These are phyloP conservation scores for Toxostoma redivivum DNA, from an alignment of 2,113 vertebrate genomes.

Conservation along the genomic window DNA sequence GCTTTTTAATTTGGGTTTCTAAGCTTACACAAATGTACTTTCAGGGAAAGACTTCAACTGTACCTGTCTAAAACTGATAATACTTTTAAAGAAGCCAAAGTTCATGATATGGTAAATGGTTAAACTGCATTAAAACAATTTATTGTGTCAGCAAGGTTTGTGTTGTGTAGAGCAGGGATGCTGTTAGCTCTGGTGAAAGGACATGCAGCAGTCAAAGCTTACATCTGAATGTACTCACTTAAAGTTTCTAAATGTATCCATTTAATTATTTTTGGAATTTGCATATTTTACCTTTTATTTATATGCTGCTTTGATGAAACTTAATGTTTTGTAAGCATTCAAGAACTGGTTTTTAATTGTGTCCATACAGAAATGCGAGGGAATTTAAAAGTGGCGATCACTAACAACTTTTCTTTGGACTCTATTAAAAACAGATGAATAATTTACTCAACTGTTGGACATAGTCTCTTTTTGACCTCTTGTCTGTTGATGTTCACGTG, in stretches of 20 bases:
- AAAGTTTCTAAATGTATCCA: background rate
- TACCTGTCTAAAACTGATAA: background rate
- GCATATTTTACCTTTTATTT: background rate
- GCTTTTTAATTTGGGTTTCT: background rate
- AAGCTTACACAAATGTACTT: background rate
- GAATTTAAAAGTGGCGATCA: background rate
- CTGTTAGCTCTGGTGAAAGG: background rate
- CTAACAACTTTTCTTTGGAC: background rate
- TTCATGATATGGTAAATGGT: background rate
- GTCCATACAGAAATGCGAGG: background rate
- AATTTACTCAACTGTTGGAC: background rate
- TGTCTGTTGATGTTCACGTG: background rate
- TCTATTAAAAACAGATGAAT: background rate
- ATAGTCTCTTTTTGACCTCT: background rate
- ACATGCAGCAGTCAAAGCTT: background rate
- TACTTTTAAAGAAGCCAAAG: background rate
- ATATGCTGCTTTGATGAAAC: background rate
- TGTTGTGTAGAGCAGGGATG: background rate
- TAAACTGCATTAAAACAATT: background rate
- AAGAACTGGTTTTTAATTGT: background rate
- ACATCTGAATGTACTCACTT: background rate
- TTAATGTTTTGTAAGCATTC: background rate
- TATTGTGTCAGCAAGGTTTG: background rate
- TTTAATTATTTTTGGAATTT: background rate
- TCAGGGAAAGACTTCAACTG: background rate